Evolutionary conservation across 2,113 vertebrate species (phyloP).

Genomic region (Stigmatopora nigra): DNA sequence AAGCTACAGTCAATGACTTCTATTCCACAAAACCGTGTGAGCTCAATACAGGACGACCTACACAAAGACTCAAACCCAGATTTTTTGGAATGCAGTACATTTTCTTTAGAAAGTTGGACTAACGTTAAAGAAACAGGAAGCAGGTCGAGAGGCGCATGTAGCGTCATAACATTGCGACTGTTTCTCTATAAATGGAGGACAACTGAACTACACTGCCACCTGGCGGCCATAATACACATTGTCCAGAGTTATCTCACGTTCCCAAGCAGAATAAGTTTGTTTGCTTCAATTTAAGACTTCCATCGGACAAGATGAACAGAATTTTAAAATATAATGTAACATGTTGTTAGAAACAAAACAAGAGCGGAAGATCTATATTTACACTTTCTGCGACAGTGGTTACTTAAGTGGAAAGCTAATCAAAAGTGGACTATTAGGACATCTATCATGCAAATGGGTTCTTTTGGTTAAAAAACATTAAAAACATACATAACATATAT

Average conservation of each 20-base stretch:
- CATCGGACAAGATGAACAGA: neutral
- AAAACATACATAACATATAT: too few species aligned
- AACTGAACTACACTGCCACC: constrained; percentile 59
- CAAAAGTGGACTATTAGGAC: too few species aligned
- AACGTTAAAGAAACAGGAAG: neutral
- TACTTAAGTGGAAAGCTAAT: too few species aligned
- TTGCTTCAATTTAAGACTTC: too few species aligned
- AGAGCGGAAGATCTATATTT: too few species aligned
- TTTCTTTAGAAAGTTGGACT: neutral
- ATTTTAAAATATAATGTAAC: neutral
- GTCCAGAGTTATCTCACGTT: neutral
- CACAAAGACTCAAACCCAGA: neutral
- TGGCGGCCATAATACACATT: constrained; percentile 32
- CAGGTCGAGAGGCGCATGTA: constrained; percentile 6
- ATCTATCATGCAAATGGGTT: too few species aligned
- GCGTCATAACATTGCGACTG: constrained; percentile 8
- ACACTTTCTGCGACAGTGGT: too few species aligned
- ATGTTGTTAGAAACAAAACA: too few species aligned
- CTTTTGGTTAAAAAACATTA: too few species aligned
- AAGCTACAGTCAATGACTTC: neutral
- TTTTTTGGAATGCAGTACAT: neutral
- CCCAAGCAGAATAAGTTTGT: neutral
- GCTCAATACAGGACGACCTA: neutral
- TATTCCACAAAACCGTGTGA: neutral
- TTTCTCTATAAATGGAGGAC: constrained; percentile 2